Evolutionary conservation across 2,797 vertebrate species (phyloP), one percentile per base, ranked within the genome.

Genomic region (Allobates femoralis): DNA sequence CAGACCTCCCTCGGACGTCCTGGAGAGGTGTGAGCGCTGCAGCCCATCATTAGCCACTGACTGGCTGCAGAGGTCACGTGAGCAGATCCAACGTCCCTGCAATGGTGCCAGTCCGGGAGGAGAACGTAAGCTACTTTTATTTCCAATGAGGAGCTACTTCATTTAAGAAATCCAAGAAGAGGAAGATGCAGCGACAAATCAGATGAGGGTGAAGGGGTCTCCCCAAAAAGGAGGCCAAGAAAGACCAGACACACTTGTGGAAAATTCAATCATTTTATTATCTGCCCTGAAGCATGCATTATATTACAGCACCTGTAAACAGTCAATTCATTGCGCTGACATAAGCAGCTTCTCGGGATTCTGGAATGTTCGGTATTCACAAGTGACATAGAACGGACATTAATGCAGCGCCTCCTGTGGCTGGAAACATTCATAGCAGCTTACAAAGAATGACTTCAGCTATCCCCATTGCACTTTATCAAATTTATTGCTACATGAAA

Each of bases 231-330:
- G 37, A 41, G 37, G 26, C 1, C 5, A 60, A 83, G 32, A 58
- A 86, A 75, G 50, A 46, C 19, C 2, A 64, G 88, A 14, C 7
- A 90, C 83, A 88, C 64, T 0, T 26, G 74, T 34, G 71, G 89
- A 89, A 56, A 90, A 89, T 75, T 84, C 75, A 85, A 67, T 90
- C 77, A 86, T 89, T 91, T 90, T 91, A 93, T 93, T 91, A 90
- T 88, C 89, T 11, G 82, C 90, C 90, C 86, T 88, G 88, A 85
- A 91, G 89, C 96, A 97, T 96, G 94, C 94, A 95, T 92, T 81
- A 93, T 94, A 93, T 94, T 95, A 96, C 94, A 97, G 94, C 95
- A 96, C 93, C 91, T 86, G 95, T 95, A 97, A 97, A 97, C 95
- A 96, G 92, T 94, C 93, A 93, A 91, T 92, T 90, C 93, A 92